A percentile compares a stretch with the other conserved stretches of the same genome.
Conservation (phyloP, 2,888 invertebrate genomes). For the Willowsia nigromaculata region DNA sequence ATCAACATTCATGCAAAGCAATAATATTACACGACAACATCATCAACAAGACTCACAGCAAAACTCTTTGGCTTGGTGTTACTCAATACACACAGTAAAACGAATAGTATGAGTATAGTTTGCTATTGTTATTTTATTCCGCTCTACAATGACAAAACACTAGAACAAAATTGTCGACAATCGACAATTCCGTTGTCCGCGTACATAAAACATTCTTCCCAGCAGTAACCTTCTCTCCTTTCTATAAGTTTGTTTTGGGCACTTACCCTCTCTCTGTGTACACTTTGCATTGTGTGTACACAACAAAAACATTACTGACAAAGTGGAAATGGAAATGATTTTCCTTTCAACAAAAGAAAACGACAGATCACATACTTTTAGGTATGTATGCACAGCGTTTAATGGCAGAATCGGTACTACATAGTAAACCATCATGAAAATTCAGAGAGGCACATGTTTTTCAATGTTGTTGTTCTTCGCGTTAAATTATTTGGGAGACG, state of each 20-base stretch:
- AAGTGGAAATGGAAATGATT: conserved; percentile 51
- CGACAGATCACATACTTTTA: neutral
- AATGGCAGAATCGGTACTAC: neutral
- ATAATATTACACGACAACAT: neutral
- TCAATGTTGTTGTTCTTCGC: conserved; percentile 24
- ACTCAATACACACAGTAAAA: neutral
- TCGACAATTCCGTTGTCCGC: conserved; percentile 35
- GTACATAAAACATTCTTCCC: conserved; percentile 16
- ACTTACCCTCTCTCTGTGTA: neutral
- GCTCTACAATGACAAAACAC: conserved; percentile 18
- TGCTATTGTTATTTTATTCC: conserved; percentile 34
- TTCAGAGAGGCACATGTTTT: conserved; percentile 18
- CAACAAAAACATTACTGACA: conserved; percentile 31
- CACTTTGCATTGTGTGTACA: conserved; percentile 33
- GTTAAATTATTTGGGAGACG: conserved; percentile 30
- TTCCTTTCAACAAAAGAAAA: conserved; percentile 51
- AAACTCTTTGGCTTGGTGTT: neutral
- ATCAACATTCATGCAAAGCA: conserved; percentile 9
- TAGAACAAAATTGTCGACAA: conserved; percentile 1
- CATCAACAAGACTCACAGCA: neutral
- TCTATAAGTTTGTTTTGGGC: neutral
- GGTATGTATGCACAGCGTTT: neutral
- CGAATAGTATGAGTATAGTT: neutral
- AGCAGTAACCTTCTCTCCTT: conserved; percentile 22
- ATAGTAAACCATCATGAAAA: neutral